These are phyloP conservation scores for Leucoraja ocellata DNA, from an alignment of 2,797 vertebrate species.

Conservation along the genomic window DNA sequence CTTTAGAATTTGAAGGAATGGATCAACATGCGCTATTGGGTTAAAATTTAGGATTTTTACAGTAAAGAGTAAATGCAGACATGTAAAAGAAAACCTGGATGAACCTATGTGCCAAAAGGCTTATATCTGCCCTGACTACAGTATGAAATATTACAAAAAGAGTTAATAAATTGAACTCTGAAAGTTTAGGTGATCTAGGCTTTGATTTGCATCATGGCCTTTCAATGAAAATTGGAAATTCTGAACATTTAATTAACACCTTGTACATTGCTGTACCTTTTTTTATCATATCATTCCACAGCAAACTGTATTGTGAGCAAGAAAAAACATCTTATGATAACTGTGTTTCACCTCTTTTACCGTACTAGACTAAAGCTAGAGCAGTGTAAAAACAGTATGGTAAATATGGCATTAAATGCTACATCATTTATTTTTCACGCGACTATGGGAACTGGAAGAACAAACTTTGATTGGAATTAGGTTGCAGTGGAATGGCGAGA, in stretches of 20 bases:
- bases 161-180: not conserved
- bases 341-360: not conserved
- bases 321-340: not conserved
- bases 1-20: not conserved
- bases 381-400: not conserved
- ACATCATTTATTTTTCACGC: not conserved
- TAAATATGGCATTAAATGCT: not conserved
- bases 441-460: not conserved
- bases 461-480: not conserved
- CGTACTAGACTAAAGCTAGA: not conserved
- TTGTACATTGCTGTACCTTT: not conserved
- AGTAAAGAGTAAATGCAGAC: no score
- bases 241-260: not conserved
- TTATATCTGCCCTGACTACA: not conserved
- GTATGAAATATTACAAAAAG: not conserved
- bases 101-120: not conserved
- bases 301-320: not conserved
- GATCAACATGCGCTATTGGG: not conserved
- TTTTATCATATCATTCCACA: not conserved
- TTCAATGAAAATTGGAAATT: slow-evolving; percentile 4
- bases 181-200: not conserved
- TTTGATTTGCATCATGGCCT: not conserved
- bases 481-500: not conserved
- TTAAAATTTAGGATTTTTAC: not conserved
- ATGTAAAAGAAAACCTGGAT: not conserved